Base-by-base conservation (phyloP, 2,888 invertebrate species). In the Acleris sparsana region DNA sequence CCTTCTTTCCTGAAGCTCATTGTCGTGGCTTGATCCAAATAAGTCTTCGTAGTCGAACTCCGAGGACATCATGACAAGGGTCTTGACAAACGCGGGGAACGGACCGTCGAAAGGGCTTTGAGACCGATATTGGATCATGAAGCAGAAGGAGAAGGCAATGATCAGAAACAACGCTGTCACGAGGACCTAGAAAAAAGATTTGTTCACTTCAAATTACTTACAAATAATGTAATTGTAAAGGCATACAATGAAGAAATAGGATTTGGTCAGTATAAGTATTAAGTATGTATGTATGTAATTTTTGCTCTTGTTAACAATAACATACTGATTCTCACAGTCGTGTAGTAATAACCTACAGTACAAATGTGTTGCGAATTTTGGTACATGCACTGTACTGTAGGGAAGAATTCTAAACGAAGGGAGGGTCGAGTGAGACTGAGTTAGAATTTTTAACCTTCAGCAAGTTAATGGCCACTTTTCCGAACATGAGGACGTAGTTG, bases 401-500 rank as follows among this genome's bases (percentile, higher is more conserved):
- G 29, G 1, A 29, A 29, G 7, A 29, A 29, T 3, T 29, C 29
- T 7, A 29, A 7, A 7, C 7, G 9, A 9, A 33, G 33, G 33
- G 29, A 29, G 29, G 9, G 3, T 33, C 33, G 33, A 33, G 3
- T 33, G 2, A 0, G 29, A 1, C 9, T 33, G 9, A 33, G 9
- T 4, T 5, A 33, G 7, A 5, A 39, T 39, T 18, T 33, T 39
- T 13, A 20, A 88, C 89, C 78, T 87, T 88, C 16, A 87, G 67
- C 33, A 89, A 82, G 70, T 88, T 86, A 18, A 72, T 70, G 1
- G 88, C 84, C 7, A 90, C 90, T 61, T 84, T 85, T 52, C 82
- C 82, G 70, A 90, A 89, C 89, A 92, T 90, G 17, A 88, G 82
- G 1, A 88, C 85, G 72, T 87, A 87, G 68, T 84, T 85, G 2